Percentiles rank a stretch among this genome's conserved stretches.
Conservation (phyloP, 1,140 invertebrate genomes). For the Hyles vespertilio region DNA sequence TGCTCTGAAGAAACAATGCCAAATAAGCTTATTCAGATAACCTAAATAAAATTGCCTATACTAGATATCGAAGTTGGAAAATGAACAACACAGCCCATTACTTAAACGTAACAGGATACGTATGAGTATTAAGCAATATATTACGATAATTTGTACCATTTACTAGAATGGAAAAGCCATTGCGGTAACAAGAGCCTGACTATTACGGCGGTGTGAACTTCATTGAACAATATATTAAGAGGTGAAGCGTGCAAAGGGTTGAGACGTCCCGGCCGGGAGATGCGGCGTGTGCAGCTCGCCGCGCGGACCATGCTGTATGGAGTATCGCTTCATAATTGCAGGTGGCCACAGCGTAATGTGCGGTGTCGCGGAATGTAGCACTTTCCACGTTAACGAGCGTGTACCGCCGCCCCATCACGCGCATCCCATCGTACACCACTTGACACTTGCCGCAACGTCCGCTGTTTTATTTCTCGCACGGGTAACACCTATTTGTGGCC, state of each 20-base stretch:
- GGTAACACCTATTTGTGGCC: constrained; percentile 53
- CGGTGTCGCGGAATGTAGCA: constrained; percentile 43
- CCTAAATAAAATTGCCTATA: no score
- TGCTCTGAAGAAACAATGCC: no score
- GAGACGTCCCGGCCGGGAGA: no score
- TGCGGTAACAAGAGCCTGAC: background rate
- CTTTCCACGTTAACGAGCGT: constrained; percentile 46
- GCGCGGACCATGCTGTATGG: constrained; percentile 7
- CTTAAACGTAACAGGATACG: no score
- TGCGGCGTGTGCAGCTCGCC: background rate
- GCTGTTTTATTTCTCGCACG: constrained; percentile 34
- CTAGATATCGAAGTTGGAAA: background rate
- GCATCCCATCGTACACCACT: constrained; percentile 12
- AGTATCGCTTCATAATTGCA: constrained; percentile 29
- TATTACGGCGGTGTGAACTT: constrained; percentile 14
- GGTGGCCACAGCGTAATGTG: constrained; percentile 38
- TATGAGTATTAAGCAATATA: no score
- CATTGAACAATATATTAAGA: constrained; percentile 7
- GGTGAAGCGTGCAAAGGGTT: no score
- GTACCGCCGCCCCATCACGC: constrained; percentile 29
- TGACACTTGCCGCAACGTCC: constrained; percentile 32
- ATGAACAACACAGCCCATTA: constrained; percentile 7
- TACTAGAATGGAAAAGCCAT: no score
- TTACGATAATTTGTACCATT: no score
- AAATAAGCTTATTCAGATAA: no score